Percentiles rank a stretch among this genome's conserved stretches.
Conservation (phyloP, 2,113 vertebrate genomes). For the Ibidorhyncha struthersii region DNA sequence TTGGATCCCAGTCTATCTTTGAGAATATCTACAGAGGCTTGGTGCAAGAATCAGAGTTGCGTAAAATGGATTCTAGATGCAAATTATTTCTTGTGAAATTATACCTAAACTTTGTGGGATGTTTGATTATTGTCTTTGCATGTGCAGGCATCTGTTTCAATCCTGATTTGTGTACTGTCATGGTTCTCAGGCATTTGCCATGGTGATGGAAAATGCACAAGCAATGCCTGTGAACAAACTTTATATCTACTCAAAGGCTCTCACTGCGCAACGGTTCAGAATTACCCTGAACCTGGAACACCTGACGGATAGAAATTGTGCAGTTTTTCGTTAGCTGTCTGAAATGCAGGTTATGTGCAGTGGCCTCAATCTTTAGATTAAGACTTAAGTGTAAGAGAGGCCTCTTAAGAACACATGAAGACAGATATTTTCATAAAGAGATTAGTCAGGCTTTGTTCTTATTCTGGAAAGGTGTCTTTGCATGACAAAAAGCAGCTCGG, state of each 20-base stretch:
- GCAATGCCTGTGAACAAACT: neutral
- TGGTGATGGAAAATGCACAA: neutral
- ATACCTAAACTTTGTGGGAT: neutral
- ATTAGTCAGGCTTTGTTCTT: conserved; percentile 49
- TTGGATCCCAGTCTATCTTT: neutral
- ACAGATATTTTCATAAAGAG: conserved; percentile 20
- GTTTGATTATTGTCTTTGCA: neutral
- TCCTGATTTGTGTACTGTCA: fast-evolving
- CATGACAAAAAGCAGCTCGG: neutral
- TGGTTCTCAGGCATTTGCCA: neutral
- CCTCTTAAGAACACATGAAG: conserved; percentile 5
- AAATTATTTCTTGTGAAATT: neutral
- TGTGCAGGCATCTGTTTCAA: neutral
- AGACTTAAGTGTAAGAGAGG: neutral
- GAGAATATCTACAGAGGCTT: neutral
- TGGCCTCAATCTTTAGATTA: conserved; percentile 56
- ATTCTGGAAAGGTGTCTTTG: conserved; percentile 32
- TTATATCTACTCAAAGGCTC: neutral
- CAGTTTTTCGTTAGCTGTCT: neutral
- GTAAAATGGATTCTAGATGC: neutral
- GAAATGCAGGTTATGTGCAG: neutral
- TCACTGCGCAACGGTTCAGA: neutral
- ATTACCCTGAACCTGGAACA: neutral
- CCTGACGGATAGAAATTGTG: neutral
- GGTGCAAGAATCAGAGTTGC: neutral